Percentiles rank a stretch among this genome's conserved stretches.
These are phyloP conservation scores for Peromyscus leucopus DNA, from an alignment of 2,113 vertebrate genomes.

Conservation along the genomic window DNA sequence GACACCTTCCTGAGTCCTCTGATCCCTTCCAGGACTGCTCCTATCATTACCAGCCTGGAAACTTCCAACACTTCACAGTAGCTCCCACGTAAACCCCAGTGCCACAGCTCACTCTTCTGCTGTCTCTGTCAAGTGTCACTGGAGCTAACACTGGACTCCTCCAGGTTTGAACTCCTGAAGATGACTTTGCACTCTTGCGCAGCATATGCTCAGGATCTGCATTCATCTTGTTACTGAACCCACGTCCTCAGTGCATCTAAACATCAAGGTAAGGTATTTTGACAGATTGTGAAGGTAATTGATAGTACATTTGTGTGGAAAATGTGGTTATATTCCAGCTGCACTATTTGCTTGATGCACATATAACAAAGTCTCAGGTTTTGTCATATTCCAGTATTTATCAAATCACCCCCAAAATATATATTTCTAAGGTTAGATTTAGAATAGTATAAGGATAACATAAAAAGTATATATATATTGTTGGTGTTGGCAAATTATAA, in stretches of 20 bases:
- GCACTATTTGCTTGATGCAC: background rate
- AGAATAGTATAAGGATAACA: background rate
- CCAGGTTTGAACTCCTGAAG: background rate
- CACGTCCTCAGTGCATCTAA: background rate
- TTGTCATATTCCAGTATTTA: background rate
- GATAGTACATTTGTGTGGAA: background rate
- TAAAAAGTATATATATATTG: background rate
- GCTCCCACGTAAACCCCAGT: rapidly evolving
- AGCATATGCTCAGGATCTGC: background rate
- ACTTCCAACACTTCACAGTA: rapidly evolving
- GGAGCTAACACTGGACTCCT: too few relatives aligned
- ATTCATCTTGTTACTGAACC: background rate
- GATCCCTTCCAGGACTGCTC: background rate
- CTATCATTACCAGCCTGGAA: rapidly evolving
- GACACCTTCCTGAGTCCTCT: background rate
- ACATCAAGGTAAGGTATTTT: background rate
- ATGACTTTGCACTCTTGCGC: background rate
- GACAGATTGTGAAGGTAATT: background rate
- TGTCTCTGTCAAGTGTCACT: background rate
- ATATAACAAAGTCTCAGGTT: background rate
- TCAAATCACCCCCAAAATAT: background rate
- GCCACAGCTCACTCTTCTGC: background rate
- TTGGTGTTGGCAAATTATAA: background rate
- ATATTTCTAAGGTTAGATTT: background rate
- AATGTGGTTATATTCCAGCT: background rate